Base-by-base conservation (phyloP, 2,113 vertebrate genomes). In the Trichechus manatus region DNA sequence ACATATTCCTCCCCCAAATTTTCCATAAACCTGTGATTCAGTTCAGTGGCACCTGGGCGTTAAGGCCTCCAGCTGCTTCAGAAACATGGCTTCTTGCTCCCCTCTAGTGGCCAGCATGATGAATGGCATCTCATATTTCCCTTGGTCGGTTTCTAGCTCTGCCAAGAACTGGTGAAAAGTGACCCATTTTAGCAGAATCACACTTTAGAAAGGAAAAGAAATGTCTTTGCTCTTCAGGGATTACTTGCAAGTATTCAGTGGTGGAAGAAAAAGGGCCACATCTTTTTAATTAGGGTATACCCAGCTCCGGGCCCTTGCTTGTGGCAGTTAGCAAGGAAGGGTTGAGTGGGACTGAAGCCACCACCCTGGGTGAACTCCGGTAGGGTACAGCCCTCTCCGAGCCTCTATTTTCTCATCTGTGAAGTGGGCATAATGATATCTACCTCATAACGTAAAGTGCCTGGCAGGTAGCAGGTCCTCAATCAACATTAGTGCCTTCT, bases 1-100 rank as follows among this genome's bases (percentile, higher is more conserved):
- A 59, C 23, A 2, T 0, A 6, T 20, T 89, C 61, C 84, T 80
- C 27, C 70, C 56, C 9, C 9, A 56, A 61, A 6, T 59, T 74
- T 87, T 23, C 42, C 0, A 1, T 22, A 3, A 44, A 85, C 4
- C 22, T 23, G 66, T 7, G 17, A 75, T 39, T 9, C 56, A 74
- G 13, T 29, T 72, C 33, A 9, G 1, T 0, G 13, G 14, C 66
- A 11, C 1, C 22, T 0, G 4, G 11, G 39, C 15, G 31, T 5
- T 8, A 29, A 50, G 3, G 14, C 27, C 1, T 0, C 0, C 0
- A 5, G 47, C 5, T 0, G 47, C n/a, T 70, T 31, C 6, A 0
- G 44, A 81, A 72, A 78, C 1, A 0, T 36, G 79, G 42, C 84
- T 42, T 89, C 72, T 15, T 95, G 64, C 93, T 97, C 84, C 81